Base-by-base conservation (phyloP, 2,888 invertebrate genomes). In the Drosophila maculinotata region DNA sequence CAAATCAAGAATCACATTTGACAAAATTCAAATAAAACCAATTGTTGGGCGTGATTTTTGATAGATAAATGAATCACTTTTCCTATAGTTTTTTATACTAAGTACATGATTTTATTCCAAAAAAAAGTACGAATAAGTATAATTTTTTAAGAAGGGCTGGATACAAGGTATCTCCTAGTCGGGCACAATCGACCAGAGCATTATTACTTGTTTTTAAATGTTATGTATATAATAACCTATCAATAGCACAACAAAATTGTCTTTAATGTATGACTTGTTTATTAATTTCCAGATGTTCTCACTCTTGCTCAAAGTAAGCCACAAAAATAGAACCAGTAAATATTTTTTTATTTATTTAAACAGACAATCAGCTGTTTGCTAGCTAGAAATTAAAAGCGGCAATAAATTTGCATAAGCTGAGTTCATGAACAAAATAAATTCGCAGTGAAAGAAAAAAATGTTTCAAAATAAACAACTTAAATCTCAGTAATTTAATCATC, bases 351-450 rank as follows among this genome's bases (percentile, higher is more conserved):
- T 53, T 41, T 53, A 49, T 25, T 35, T 33, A 52, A 30, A 26
- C 8, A 20, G 14, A 10, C 23, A 30, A 17, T 36, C 36, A 47
- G 23, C 9, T 15, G 5, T 9, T 14, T 36, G 17, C 45, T 36
- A 26, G 25, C 17, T 26, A 23, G 14, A 28, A 33, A 35, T 44
- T 41, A 57, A 54, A 65, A 47, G 1, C 26, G n/a, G 67, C 59
- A 36, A 70, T 66, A 77, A 83, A 79, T 79, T 83, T 75, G 64
- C 81, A 78, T 75, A 66, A 65, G 36, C 39, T 33, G 39, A 68
- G 53, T 35, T 57, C 57, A 69, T 60, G 60, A 47, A 38, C 57
- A 53, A 69, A 59, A 20, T 26, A 51, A 58, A 63, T 58, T n/a
- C 49, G 17, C 59, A 53, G 26, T 53, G 35, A 51, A 28, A 35